A percentile compares a stretch with the other conserved stretches of the same genome.
phyloP scores from a whole-genome alignment of 1,140 invertebrate species.

The Watersipora subatra region DNA sequence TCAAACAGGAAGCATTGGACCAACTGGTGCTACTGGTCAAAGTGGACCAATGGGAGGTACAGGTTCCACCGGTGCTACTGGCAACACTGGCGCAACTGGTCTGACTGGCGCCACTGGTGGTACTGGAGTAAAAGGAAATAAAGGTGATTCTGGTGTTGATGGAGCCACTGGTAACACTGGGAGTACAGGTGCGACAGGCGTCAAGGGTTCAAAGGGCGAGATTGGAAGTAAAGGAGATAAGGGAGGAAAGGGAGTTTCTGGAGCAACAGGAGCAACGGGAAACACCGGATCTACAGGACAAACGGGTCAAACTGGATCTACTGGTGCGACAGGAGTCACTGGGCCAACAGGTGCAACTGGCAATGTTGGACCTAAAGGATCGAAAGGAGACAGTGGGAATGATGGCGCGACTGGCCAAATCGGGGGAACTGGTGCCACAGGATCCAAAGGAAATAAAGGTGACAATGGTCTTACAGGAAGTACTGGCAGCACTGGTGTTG shows the following conservation, averaged over 20 bases:
- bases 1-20: not conserved
- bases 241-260: not conserved
- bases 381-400: slow-evolving; percentile 3
- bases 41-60: not conserved
- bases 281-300: not conserved
- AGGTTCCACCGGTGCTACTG: not conserved
- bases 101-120: not conserved
- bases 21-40: not conserved
- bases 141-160: not conserved
- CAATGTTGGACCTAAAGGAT: not conserved
- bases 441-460: not conserved
- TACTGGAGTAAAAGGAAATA: not conserved
- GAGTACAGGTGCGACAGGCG: not conserved
- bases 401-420: not conserved
- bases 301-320: slow-evolving; percentile 2
- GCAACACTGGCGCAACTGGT: not conserved
- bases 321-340: not conserved
- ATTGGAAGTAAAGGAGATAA: not conserved
- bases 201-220: not conserved
- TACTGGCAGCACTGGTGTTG: slow-evolving; percentile 6
- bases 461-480: slow-evolving; percentile 4
- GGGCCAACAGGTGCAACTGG: slow-evolving; percentile 1
- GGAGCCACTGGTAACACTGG: not conserved
- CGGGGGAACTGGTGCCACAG: not conserved
- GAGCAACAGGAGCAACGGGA: slow-evolving; percentile 2